Evolutionary conservation across 2,797 vertebrate genomes (phyloP).

Genomic region (Discoglossus pictus): DNA sequence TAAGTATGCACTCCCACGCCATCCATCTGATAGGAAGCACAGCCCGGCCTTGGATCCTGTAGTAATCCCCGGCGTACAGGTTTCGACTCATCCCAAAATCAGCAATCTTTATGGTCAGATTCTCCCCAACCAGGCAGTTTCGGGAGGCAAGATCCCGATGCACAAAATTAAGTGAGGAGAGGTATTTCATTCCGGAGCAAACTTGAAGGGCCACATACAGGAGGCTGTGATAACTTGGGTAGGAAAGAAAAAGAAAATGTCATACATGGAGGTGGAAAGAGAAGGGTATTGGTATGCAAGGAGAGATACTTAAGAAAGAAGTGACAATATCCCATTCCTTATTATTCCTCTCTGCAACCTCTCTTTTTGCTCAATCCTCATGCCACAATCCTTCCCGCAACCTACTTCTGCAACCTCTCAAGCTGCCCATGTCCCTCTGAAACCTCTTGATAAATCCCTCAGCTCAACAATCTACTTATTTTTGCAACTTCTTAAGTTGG

Average conservation of each 20-base stretch:
- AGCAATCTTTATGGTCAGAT: conserved; percentile 87
- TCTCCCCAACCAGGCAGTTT: conserved; percentile 89
- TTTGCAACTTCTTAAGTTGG: too few relatives aligned
- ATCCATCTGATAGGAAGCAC: conserved; percentile 96
- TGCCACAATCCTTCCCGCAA: too few relatives aligned
- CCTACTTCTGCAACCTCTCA: too few relatives aligned
- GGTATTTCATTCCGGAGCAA: conserved; percentile 89
- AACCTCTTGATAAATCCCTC: too few relatives aligned
- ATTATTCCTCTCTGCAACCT: too few relatives aligned
- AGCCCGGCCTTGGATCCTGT: conserved; percentile 88
- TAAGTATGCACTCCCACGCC: conserved; percentile 96
- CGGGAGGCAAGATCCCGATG: conserved; percentile 90
- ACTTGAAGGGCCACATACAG: conserved; percentile 88
- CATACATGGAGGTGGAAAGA: not conserved
- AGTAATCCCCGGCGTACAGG: conserved; percentile 88
- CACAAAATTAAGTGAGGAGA: conserved; percentile 89
- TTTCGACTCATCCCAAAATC: conserved; percentile 95
- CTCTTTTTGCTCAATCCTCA: too few relatives aligned
- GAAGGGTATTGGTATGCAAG: not conserved
- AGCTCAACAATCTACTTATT: too few relatives aligned
- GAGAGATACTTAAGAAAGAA: not conserved
- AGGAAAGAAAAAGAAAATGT: not conserved
- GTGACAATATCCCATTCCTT: too few relatives aligned
- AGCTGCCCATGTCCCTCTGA: too few relatives aligned
- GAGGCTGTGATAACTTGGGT: conserved; percentile 79